Evolutionary conservation across 37 sponge, comb jelly and placozoan genomes (phyloP).

Genomic region (Tethya wilhelma): DNA sequence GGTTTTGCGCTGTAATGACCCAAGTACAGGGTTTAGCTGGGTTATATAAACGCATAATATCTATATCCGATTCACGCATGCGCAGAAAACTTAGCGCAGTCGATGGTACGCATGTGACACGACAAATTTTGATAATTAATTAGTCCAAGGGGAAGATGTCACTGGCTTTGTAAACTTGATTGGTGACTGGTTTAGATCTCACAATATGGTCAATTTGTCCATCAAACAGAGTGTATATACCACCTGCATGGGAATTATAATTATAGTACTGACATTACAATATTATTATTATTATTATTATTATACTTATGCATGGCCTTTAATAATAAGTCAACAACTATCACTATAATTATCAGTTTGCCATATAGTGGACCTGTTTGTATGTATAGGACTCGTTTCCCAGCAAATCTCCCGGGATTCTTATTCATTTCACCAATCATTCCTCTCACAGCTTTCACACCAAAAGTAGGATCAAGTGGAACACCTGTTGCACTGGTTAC

Average conservation of each 20-base stretch:
- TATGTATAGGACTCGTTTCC: conserved; percentile 64
- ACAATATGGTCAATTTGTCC: conserved; percentile 29
- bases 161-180: conserved; percentile 7
- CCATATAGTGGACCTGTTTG: conserved; percentile 15
- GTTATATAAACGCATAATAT: not conserved
- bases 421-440: conserved; percentile 72
- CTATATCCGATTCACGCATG: not conserved
- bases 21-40: no score
- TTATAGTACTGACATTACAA: no score
- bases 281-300: not conserved
- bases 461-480: conserved; percentile 68
- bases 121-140: no score
- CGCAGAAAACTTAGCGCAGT: no score
- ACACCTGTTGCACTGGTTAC: conserved; percentile 70
- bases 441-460: conserved; percentile 68
- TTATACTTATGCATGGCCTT: not conserved
- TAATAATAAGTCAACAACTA: not conserved
- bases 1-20: no score
- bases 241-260: no score
- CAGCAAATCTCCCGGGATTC: conserved; percentile 69
- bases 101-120: no score
- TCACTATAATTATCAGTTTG: no score
- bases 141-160: not conserved
- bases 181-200: conserved; percentile 3
- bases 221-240: conserved; percentile 45